Evolutionary conservation across 1,140 invertebrate species (phyloP).

Genomic region (Apis laboriosa): DNA sequence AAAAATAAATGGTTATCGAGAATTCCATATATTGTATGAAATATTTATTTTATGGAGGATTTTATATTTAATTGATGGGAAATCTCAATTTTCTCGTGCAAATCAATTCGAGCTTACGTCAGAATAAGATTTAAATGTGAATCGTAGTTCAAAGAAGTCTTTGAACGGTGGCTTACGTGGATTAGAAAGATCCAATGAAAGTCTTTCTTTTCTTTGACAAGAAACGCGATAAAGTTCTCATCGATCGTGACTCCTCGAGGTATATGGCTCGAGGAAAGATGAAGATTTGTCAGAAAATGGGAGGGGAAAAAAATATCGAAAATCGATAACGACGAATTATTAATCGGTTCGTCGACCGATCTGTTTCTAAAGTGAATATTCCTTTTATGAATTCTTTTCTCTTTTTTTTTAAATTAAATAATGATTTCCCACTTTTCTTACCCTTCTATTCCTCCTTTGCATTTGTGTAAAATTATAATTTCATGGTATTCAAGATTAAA

Average conservation of each 20-base stretch:
- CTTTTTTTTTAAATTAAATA: too few species aligned
- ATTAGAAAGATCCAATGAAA: slow-evolving; percentile 37
- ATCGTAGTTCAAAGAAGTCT: neutral
- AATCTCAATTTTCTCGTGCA: neutral
- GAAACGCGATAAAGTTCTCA: slow-evolving; percentile 4
- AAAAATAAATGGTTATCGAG: neutral
- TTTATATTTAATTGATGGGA: neutral
- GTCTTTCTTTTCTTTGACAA: slow-evolving; percentile 6
- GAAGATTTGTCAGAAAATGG: neutral
- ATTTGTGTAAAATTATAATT: too few species aligned
- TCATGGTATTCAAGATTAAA: too few species aligned
- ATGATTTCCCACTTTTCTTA: neutral
- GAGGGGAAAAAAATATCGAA: neutral
- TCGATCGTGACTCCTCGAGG: neutral
- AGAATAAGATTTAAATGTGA: slow-evolving; percentile 22
- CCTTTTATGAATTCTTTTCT: neutral
- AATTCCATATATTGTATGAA: neutral
- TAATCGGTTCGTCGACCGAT: neutral
- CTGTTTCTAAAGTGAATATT: neutral
- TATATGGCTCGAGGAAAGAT: neutral
- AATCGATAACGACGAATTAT: slow-evolving; percentile 3
- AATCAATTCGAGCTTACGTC: slow-evolving; percentile 5
- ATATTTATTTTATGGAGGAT: neutral
- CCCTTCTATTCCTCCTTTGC: neutral
- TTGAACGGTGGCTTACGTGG: slow-evolving; percentile 27